These are phyloP conservation scores for Lordiphosa mommai DNA, from an alignment of 1,140 invertebrate species.

Conservation along the genomic window DNA sequence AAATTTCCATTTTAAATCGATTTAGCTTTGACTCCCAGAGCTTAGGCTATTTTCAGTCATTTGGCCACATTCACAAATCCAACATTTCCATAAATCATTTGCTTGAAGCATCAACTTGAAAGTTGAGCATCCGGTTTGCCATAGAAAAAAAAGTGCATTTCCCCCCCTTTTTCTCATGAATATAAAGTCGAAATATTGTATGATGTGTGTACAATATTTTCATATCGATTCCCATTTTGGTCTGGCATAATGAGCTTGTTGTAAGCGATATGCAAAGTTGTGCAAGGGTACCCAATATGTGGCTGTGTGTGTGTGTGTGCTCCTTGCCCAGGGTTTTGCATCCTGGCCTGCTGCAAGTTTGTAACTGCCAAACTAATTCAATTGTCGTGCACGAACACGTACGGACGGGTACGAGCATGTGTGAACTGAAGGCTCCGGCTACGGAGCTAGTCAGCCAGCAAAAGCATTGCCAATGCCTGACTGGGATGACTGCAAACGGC, in stretches of 20 bases:
- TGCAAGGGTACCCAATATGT: too few relatives aligned
- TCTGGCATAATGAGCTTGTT: conserved; percentile 32
- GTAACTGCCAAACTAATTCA: conserved; percentile 73
- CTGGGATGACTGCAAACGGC: conserved; percentile 12
- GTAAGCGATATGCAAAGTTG: conserved; percentile 45
- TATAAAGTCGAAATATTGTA: conserved; percentile 35
- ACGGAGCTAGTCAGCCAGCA: conserved; percentile 43
- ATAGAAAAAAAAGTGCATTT: too few relatives aligned
- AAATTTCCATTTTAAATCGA: too few relatives aligned
- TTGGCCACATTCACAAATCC: too few relatives aligned
- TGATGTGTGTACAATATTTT: too few relatives aligned
- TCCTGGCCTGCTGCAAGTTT: conserved; percentile 3
- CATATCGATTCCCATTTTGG: neutral
- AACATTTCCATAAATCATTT: too few relatives aligned
- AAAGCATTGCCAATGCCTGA: conserved; percentile 45
- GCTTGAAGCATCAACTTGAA: neutral
- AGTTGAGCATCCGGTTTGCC: neutral
- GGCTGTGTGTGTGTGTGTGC: conserved; percentile 11
- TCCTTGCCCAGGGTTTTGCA: neutral
- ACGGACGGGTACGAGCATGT: conserved; percentile 2
- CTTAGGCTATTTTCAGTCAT: too few relatives aligned
- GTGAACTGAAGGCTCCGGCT: conserved; percentile 8
- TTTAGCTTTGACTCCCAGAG: too few relatives aligned
- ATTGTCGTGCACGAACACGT: conserved; percentile 53
- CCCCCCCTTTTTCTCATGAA: conserved; percentile 18